A percentile compares a stretch with the other conserved stretches of the same genome.
Evolutionary conservation across 2,888 invertebrate species (phyloP).

Genomic region (Andrena trimmerana): DNA sequence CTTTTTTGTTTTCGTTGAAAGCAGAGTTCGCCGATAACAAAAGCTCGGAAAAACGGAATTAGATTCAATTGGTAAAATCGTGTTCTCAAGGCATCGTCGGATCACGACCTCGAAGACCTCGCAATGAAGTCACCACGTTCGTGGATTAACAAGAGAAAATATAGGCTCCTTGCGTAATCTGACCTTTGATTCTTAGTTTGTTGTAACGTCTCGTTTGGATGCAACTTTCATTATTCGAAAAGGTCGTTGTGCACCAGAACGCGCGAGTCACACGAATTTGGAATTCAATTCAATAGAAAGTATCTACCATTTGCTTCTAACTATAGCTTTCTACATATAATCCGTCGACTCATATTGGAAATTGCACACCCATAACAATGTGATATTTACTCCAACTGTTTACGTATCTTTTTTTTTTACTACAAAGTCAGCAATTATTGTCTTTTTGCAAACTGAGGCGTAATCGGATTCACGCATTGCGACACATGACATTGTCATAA

Average conservation of each 20-base stretch:
- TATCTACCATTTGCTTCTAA: background rate
- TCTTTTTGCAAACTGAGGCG: background rate
- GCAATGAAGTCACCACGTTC: slow-evolving; percentile 22
- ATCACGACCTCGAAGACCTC: slow-evolving; percentile 30
- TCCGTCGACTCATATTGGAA: background rate
- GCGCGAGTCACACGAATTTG: background rate
- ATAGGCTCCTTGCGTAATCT: slow-evolving; percentile 39
- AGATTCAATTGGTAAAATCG: background rate
- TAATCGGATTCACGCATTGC: background rate
- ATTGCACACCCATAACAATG: background rate
- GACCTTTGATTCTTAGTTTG: slow-evolving; percentile 42
- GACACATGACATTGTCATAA: slow-evolving; percentile 23
- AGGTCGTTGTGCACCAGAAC: slow-evolving; percentile 23
- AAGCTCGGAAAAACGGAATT: background rate
- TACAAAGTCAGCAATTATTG: background rate
- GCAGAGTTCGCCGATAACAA: background rate
- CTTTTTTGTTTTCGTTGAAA: background rate
- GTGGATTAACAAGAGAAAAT: slow-evolving; percentile 34
- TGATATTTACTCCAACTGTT: background rate
- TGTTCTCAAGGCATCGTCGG: background rate
- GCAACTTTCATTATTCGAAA: slow-evolving; percentile 41
- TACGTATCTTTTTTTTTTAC: background rate
- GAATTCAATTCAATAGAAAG: slow-evolving; percentile 1
- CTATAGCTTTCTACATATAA: background rate
- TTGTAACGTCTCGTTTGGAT: slow-evolving; percentile 20